Base-by-base conservation (phyloP, 92 coral and sea anemone species). In the Bergia sp. region DNA sequence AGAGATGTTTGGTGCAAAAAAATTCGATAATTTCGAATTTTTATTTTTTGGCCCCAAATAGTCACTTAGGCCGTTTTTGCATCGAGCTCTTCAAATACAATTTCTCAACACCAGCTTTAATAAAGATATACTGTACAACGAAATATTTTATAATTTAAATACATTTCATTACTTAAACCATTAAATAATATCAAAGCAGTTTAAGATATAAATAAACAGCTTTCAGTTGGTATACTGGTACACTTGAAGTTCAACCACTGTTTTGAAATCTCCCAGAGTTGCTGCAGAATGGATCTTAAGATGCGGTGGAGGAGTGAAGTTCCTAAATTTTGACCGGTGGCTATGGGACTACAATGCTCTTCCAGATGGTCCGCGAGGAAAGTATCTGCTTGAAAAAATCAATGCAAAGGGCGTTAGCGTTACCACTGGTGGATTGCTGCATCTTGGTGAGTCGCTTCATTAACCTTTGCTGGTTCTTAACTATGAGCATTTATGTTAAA, bases 251-350 rank as follows among this genome's bases (percentile, higher is more conserved):
- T 53, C 13, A 12, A 75, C 29, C 36, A 37, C 49, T 20, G 11
- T 3, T 82, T 71, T 38, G 18, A 53, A 2, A 5, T 45, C 20
- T 80, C 61, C 15, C 76, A 96, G 99, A 87, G 95, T 96, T 61
- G 98, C 99, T 85, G 99, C 98, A 20, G 99, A 96, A 42, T 96
- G 99, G 99, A 92, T 96, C 64, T 90, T 96, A 74, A 94, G 99
- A 55, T 95, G 97, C 92, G 99, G 99, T 21, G 99, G 99, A 23
- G 98, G 98, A 7, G 95, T 95, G 29, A 96, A 96, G 80, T 95
- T 95, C 66, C 73, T 82, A 72, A 88, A 82, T 43, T 64, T 83
- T 66, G 91, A 93, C 44, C 87, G 89, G 55, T 96, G 97, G 96
- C 78, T 93, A 65, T 92, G 96, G 98, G 91, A 96, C 85, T 96